Evolutionary conservation across 1,140 invertebrate genomes (phyloP).

Genomic region (Diprion similis): DNA sequence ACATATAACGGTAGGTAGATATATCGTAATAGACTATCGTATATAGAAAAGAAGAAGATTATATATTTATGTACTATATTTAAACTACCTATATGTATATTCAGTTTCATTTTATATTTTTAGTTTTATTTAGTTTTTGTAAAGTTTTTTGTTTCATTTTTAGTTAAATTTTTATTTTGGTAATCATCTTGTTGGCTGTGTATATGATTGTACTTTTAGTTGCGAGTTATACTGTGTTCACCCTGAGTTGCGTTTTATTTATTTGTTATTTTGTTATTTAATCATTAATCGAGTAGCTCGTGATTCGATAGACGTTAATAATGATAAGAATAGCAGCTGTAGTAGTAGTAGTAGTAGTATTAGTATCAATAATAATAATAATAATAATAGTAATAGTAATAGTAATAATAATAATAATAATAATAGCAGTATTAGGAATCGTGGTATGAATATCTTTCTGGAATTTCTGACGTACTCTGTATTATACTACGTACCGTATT

Average conservation of each 20-base stretch:
- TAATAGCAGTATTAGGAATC: too few relatives aligned
- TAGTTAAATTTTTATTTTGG: neutral
- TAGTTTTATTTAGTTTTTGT: neutral
- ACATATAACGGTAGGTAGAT: too few relatives aligned
- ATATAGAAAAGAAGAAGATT: neutral
- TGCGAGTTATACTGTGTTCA: constrained; percentile 56
- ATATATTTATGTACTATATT: neutral
- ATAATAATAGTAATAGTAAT: too few relatives aligned
- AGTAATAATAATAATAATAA: too few relatives aligned
- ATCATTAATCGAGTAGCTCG: constrained; percentile 22
- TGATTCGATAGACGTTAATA: too few relatives aligned
- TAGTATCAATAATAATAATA: too few relatives aligned
- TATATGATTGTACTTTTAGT: constrained; percentile 63
- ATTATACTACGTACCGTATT: too few relatives aligned
- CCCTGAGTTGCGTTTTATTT: constrained; percentile 55
- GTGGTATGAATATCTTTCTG: too few relatives aligned
- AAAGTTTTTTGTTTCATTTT: neutral
- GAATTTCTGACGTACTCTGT: too few relatives aligned
- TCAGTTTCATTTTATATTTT: constrained; percentile 8
- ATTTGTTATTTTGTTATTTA: constrained; percentile 34
- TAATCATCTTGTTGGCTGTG: constrained; percentile 56
- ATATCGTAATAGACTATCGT: neutral
- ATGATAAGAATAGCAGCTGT: too few relatives aligned
- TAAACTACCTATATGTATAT: neutral
- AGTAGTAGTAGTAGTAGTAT: too few relatives aligned